Conservation (phyloP, 1,140 invertebrate genomes). For the Onthophagus taurus region DNA sequence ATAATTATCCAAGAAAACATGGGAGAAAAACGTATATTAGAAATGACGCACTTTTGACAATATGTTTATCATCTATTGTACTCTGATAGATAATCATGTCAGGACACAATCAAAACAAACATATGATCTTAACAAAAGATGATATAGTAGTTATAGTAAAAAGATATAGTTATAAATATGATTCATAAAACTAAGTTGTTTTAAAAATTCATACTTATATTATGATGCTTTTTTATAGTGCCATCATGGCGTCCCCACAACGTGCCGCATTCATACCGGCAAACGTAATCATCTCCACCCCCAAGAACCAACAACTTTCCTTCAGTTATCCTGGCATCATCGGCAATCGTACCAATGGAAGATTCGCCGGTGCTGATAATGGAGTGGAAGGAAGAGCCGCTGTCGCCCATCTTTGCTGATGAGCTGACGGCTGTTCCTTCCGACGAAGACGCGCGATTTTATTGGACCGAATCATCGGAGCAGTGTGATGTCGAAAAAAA, state of each 20-base stretch:
- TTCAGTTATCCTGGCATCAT: slow-evolving; percentile 7
- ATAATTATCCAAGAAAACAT: too few relatives aligned
- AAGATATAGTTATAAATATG: background rate
- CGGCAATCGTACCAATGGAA: slow-evolving; percentile 13
- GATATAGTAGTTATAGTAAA: background rate
- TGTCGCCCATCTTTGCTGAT: slow-evolving; percentile 36
- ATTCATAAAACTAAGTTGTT: background rate
- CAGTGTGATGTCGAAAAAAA: slow-evolving; percentile 27
- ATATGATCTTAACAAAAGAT: background rate
- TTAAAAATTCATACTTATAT: background rate
- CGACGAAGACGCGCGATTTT: slow-evolving; percentile 24
- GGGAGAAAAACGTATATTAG: background rate
- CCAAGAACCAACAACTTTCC: slow-evolving; percentile 31
- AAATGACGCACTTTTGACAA: background rate
- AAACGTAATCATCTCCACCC: slow-evolving; percentile 20
- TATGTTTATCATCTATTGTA: background rate
- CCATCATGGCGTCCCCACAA: slow-evolving; percentile 32
- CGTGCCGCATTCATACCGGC: slow-evolving; percentile 23
- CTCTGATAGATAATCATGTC: too few relatives aligned
- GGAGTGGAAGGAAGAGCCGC: slow-evolving; percentile 42
- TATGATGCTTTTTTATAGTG: slow-evolving; percentile 26
- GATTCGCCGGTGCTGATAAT: slow-evolving; percentile 27
- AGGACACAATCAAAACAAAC: too few relatives aligned
- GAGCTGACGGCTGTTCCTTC: slow-evolving; percentile 15
- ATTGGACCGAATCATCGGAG: slow-evolving; percentile 25